Conservation (phyloP, 2,113 vertebrate genomes). For the Sylvilagus bachmani region DNA sequence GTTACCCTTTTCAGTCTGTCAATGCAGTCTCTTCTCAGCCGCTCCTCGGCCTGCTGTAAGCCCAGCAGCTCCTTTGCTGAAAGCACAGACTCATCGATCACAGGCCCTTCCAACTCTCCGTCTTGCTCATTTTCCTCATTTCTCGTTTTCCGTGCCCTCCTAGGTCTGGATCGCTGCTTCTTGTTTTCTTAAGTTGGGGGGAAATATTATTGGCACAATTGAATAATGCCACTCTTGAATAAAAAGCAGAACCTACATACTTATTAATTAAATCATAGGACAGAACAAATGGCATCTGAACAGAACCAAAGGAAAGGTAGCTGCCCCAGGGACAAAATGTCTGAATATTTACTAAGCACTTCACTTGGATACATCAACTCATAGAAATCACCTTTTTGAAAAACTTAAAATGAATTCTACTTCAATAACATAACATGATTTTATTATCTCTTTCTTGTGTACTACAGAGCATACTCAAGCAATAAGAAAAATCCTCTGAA, state of each 20-base stretch:
- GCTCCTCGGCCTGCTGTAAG: slow-evolving; percentile 91
- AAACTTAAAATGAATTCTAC: neutral
- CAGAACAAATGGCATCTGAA: neutral
- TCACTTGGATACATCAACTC: neutral
- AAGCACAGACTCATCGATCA: slow-evolving; percentile 90
- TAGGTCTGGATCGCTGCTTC: slow-evolving; percentile 88
- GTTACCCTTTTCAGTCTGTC: slow-evolving; percentile 92
- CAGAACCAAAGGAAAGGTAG: neutral
- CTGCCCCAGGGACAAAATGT: neutral
- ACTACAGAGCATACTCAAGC: neutral
- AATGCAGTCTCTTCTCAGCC: slow-evolving; percentile 91
- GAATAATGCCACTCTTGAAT: neutral
- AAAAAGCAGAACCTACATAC: slow-evolving; percentile 14
- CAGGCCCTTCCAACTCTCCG: slow-evolving; percentile 85
- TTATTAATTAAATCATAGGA: neutral
- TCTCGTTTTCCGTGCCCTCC: slow-evolving; percentile 87
- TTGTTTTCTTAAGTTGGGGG: slow-evolving; percentile 84
- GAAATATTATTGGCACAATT: slow-evolving; percentile 59
- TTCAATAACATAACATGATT: slow-evolving; percentile 35
- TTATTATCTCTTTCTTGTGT: neutral
- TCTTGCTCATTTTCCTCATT: slow-evolving; percentile 87
- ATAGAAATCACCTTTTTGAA: neutral
- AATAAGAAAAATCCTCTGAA: slow-evolving; percentile 27
- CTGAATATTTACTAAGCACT: neutral
- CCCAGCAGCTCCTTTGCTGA: slow-evolving; percentile 90